Evolutionary conservation across 2,888 invertebrate species (phyloP), one percentile per base, ranked within the genome.

Genomic region (Dastarcus helophoroides): DNA sequence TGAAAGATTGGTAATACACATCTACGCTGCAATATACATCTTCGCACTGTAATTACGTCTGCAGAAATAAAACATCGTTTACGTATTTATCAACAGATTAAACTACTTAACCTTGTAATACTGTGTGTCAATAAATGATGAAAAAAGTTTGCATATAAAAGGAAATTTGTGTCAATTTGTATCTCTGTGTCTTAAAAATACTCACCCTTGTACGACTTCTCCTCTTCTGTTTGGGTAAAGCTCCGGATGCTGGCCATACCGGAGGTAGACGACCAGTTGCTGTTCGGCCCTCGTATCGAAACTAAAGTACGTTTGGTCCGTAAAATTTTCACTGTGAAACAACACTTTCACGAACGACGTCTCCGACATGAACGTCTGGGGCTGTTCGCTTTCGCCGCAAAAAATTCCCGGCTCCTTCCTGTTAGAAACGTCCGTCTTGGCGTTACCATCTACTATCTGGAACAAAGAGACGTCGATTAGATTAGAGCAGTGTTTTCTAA

Each of bases 181-280:
- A n/a, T n/a, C n/a, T n/a, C n/a, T n/a, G n/a, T n/a, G n/a, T n/a
- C n/a, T n/a, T n/a, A n/a, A 30, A 8, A 10, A 9, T 26, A 64
- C 78, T 63, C 65, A 84, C 71, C 88, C 88, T 33, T 84, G 78
- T 1, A 88, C 83, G 11, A 89, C 76, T 60, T 88, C 85, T 1
- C 90, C 90, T 41, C 90, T 69, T 41, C 90, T 69, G 56, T 89
- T 89, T 1, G 90, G 90, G 60, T 90, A 90, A 12, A 90, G 68
- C 57, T 90, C 89, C 19, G 90, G 89, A 68, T 89, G 89, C 52
- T 88, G 89, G n/a, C 90, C 90, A 55, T 89, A 90, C 39, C 90
- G 71, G 30, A 85, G 69, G 56, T 86, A 89, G 25, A 89, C 86
- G 61, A 89, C 88, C 51, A 82, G 81, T 62, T 88, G 88, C 54